phyloP scores from a whole-genome alignment of 2,113 vertebrate genomes.

The Chaenocephalus aceratus region DNA sequence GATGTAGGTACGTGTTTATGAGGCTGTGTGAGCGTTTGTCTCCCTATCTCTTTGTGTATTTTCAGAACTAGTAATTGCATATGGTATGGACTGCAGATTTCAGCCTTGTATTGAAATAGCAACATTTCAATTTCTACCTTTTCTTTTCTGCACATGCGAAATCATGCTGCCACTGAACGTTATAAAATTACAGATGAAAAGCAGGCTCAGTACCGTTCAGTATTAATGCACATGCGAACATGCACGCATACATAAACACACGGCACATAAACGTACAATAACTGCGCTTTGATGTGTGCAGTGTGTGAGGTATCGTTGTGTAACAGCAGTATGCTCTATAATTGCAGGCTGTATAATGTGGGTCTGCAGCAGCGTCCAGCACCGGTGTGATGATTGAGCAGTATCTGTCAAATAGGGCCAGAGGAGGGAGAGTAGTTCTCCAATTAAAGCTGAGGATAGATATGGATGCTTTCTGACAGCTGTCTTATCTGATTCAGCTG shows the following conservation, averaged over 20 bases:
- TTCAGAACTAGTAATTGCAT: constrained; percentile 53
- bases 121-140: constrained; percentile 30
- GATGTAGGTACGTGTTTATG: constrained; percentile 65
- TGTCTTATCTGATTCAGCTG: constrained; percentile 74
- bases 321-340: constrained; percentile 19
- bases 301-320: constrained; percentile 8
- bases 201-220: constrained; percentile 18
- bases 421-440: constrained; percentile 71
- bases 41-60: constrained; percentile 28
- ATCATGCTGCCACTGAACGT: constrained; percentile 13
- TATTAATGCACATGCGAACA: constrained; percentile 20
- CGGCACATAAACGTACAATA: not conserved
- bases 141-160: constrained; percentile 19
- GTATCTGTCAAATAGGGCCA: constrained; percentile 66
- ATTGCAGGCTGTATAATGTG: constrained; percentile 21
- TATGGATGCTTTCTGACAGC: constrained; percentile 80
- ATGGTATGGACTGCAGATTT: constrained; percentile 55
- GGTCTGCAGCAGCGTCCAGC: constrained; percentile 24
- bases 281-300: not conserved
- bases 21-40: constrained; percentile 35
- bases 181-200: constrained; percentile 20
- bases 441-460: constrained; percentile 79
- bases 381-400: constrained; percentile 59
- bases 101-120: constrained; percentile 38
- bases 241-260: not conserved